phyloP scores from a whole-genome alignment of 2,888 invertebrate species.

The Geotrupes spiniger region DNA sequence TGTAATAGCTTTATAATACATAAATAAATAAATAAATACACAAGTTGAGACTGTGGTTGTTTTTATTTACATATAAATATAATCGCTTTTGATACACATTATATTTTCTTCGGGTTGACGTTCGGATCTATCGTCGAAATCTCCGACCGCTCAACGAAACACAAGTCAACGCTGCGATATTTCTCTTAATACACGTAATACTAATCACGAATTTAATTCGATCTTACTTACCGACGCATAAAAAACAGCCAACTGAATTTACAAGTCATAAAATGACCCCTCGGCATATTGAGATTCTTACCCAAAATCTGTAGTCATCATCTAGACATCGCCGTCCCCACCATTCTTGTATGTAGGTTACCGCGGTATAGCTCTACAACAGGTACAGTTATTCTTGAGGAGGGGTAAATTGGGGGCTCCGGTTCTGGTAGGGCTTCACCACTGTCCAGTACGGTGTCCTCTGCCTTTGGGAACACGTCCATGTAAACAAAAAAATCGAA shows the following conservation, averaged over 20 bases:
- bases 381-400: conserved; percentile 49
- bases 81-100: no score
- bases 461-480: conserved; percentile 38
- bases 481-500: conserved; percentile 27
- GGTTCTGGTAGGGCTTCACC: conserved; percentile 42
- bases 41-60: no score
- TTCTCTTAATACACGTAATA: not conserved
- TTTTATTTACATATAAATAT: no score
- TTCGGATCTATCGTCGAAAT: conserved; percentile 3
- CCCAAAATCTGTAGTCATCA: conserved; percentile 40
- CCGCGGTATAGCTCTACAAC: conserved; percentile 48
- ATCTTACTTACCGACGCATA: not conserved
- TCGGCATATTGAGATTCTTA: conserved; percentile 22
- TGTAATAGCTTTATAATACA: no score
- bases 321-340: conserved; percentile 41
- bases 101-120: no score
- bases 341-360: conserved; percentile 46
- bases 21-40: no score
- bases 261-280: conserved; percentile 16
- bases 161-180: not conserved
- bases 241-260: not conserved
- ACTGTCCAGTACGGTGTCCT: conserved; percentile 45
- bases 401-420: conserved; percentile 35
- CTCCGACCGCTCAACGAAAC: conserved; percentile 2
- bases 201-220: not conserved